Conservation (phyloP, 2,797 vertebrate species). For the Danio albolineatus region DNA sequence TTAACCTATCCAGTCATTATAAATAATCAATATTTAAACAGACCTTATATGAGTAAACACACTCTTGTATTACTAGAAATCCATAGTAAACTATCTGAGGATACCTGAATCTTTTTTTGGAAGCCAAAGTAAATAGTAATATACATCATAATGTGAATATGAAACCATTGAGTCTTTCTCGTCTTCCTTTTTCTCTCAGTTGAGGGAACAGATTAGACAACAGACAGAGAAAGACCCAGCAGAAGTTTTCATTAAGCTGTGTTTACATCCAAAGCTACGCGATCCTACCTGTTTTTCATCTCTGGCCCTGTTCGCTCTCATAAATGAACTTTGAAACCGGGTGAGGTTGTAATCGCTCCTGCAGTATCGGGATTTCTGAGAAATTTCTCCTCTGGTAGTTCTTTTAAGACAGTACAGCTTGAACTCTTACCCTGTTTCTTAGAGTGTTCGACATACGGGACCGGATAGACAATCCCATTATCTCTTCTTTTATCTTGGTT, state of each 20-base stretch:
- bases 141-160: not conserved
- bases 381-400: slow-evolving; percentile 25
- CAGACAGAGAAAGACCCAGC: not conserved
- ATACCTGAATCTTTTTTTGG: not conserved
- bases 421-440: slow-evolving; percentile 27
- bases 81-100: not conserved
- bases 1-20: not conserved
- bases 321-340: slow-evolving; percentile 56
- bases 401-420: slow-evolving; percentile 12
- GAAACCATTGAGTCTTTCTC: not conserved
- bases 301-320: slow-evolving; percentile 24
- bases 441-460: not conserved
- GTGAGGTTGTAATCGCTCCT: slow-evolving; percentile 48
- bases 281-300: slow-evolving; percentile 27
- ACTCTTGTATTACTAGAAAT: not conserved
- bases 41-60: not conserved
- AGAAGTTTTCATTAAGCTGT: slow-evolving; percentile 18
- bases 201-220: not conserved
- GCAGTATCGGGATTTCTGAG: slow-evolving; percentile 35
- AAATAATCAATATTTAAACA: not conserved
- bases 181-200: not conserved
- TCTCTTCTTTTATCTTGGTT: slow-evolving; percentile 18
- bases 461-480: slow-evolving; percentile 25
- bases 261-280: slow-evolving; percentile 34
- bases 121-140: not conserved